Conservation (phyloP, 2,888 invertebrate genomes). For the Chymomyza procnemis region DNA sequence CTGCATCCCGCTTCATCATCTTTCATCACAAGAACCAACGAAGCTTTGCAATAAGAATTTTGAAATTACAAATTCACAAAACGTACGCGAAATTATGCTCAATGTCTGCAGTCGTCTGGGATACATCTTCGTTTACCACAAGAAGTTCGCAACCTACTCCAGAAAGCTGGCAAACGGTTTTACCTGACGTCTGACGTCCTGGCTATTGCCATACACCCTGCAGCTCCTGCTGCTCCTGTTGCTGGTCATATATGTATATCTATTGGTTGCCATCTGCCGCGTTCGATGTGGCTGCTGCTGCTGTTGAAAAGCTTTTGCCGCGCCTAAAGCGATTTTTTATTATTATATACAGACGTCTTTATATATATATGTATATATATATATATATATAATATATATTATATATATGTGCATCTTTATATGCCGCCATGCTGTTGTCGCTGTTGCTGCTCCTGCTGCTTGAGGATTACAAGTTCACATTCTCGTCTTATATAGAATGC, state of each 20-base stretch:
- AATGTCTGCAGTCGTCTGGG: conserved; percentile 50
- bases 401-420: conserved; percentile 15
- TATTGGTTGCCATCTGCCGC: conserved; percentile 67
- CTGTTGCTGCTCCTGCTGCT: background rate
- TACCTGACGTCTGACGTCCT: conserved; percentile 10
- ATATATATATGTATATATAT: conserved; percentile 19
- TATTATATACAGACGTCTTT: conserved; percentile 24
- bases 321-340: conserved; percentile 61
- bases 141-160: conserved; percentile 7
- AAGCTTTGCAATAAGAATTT: conserved; percentile 60
- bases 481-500: conserved; percentile 58
- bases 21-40: background rate
- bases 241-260: conserved; percentile 38
- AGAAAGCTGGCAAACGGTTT: background rate
- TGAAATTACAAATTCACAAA: conserved; percentile 75
- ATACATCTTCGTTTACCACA: background rate
- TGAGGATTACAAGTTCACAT: conserved; percentile 53
- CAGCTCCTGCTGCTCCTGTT: conserved; percentile 9
- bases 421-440: conserved; percentile 36
- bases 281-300: conserved; percentile 16
- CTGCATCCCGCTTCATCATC: conserved; percentile 19
- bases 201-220: conserved; percentile 1
- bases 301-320: conserved; percentile 50
- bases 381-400: conserved; percentile 15
- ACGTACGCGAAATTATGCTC: conserved; percentile 74